Base-by-base conservation (phyloP, 2,113 vertebrate genomes). In the Peromyscus polionotus region DNA sequence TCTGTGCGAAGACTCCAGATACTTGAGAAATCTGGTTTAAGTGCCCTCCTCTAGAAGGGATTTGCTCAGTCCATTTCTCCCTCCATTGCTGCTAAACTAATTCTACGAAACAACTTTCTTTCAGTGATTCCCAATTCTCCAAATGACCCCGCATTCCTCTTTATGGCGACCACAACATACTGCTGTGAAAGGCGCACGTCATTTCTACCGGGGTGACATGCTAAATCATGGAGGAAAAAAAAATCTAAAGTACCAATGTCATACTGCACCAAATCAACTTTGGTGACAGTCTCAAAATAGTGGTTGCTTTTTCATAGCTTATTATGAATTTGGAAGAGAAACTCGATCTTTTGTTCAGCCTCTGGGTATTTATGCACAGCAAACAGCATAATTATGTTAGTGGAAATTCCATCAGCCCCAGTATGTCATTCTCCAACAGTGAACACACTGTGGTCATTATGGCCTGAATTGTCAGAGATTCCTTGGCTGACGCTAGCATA, bases 21-120 rank as follows among this genome's bases (percentile, higher is more conserved):
- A n/a, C 88, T 94, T 96, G 63, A 39, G 83, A 88, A 94, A 96
- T 84, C 45, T 84, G 83, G 36, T 96, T 42, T 84, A 93, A 96
- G 65, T 65, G 63, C 91, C 48, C 48, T 63, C 22, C 68, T 97
- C 59, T 94, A 36, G 36, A 92, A 88, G 36, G 81, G 79, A 95
- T 95, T 96, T 94, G 83, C 87, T 93, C 96, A 96, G 90, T 76
- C 59, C 89, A 92, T 91, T 96, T 97, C 87, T 73, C 94, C 76
- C 57, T 79, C 65, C 68, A 57, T 39, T n/a, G 75, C 54, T 36
- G n/a, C 63, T 85, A 73, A 97, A 88, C 70, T 70, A 92, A 97
- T 93, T 93, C 90, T 72, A 93, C 77, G 72, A 45, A 92, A 68
- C 73, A 95, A 90, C 91, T 73, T 97, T 79, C 86, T 86, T 88